These are phyloP conservation scores for Metacarcinus magister DNA, from an alignment of 2,888 invertebrate genomes.

Conservation along the genomic window DNA sequence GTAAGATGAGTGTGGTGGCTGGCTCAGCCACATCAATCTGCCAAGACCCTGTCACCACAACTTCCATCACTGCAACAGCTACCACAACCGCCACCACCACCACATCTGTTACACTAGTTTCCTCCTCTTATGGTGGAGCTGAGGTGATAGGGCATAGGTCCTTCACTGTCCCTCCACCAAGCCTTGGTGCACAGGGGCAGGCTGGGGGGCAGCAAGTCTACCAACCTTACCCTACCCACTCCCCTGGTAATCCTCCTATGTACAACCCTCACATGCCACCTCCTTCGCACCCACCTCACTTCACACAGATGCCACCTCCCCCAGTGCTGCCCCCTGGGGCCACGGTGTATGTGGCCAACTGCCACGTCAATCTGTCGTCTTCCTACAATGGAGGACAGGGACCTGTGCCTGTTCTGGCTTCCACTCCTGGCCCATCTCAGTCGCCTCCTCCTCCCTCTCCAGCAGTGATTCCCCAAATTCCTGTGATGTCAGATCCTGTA, in stretches of 20 bases:
- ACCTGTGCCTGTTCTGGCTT: conserved; percentile 60
- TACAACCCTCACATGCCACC: conserved; percentile 77
- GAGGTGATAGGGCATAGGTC: conserved; percentile 38
- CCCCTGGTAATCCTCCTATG: conserved; percentile 75
- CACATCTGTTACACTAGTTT: conserved; percentile 63
- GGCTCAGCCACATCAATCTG: conserved; percentile 50
- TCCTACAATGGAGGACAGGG: conserved; percentile 72
- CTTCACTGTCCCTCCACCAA: conserved; percentile 72
- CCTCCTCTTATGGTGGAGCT: conserved; percentile 67
- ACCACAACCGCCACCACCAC: conserved; percentile 65
- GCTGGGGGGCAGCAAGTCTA: conserved; percentile 70
- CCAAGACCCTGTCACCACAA: conserved; percentile 49
- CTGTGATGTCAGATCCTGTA: conserved; percentile 64
- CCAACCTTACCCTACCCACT: conserved; percentile 71
- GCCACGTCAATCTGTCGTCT: conserved; percentile 76
- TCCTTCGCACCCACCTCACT: conserved; percentile 69
- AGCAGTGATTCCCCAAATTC: conserved; percentile 63
- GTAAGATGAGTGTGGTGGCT: conserved; percentile 72
- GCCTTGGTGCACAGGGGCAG: conserved; percentile 60
- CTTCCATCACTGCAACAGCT: conserved; percentile 60
- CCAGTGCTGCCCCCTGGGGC: conserved; percentile 75
- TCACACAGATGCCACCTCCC: conserved; percentile 74
- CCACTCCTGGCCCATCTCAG: conserved; percentile 72
- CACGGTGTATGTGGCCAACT: conserved; percentile 78
- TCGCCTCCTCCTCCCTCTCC: conserved; percentile 75